Conservation (phyloP, 2,888 invertebrate genomes). For the Spisula solida region DNA sequence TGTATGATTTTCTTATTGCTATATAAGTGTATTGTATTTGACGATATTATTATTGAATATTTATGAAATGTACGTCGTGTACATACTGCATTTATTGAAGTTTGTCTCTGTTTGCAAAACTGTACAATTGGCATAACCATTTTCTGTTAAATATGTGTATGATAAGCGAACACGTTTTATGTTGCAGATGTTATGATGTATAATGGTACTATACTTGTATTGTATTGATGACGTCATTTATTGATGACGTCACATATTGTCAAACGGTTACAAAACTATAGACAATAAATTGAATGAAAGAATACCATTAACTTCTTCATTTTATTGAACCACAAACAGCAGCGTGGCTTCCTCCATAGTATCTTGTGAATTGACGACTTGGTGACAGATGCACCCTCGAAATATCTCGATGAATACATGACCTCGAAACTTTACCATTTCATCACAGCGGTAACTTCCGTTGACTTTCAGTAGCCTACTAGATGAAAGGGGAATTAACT, state of each 20-base stretch:
- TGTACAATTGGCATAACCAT: neutral
- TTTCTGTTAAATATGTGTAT: neutral
- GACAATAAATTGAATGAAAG: slow-evolving; percentile 8
- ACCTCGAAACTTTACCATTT: no score
- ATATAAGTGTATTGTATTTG: neutral
- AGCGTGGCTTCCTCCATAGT: no score
- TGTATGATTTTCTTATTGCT: neutral
- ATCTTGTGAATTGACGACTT: no score
- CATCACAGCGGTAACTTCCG: no score
- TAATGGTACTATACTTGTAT: neutral
- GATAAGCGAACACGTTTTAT: neutral
- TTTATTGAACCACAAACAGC: no score
- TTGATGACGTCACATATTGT: neutral
- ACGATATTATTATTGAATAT: neutral
- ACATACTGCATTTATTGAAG: neutral
- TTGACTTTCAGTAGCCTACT: no score
- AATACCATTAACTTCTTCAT: neutral
- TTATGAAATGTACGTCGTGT: neutral
- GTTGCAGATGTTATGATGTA: neutral
- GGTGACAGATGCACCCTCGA: no score
- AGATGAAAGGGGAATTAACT: no score
- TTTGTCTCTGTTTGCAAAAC: neutral
- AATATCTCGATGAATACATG: no score
- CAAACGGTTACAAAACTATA: no score
- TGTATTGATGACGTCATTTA: neutral